Evolutionary conservation across 2,113 vertebrate genomes (phyloP).

Genomic region (Pitta sordida): DNA sequence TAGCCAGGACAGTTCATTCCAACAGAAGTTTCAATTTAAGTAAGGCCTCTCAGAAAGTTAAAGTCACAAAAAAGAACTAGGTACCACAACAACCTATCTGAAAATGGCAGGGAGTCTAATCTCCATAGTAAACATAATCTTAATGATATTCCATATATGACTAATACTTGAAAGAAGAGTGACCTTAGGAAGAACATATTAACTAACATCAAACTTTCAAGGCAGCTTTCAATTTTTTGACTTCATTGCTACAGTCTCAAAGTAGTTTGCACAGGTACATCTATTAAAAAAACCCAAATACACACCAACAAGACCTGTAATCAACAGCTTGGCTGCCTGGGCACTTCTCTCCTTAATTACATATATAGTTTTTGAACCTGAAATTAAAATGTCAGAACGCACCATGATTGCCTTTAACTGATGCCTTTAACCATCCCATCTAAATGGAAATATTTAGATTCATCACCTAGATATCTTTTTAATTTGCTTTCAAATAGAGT

Average conservation of each 20-base stretch:
- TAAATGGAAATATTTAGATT: constrained; percentile 49
- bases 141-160: neutral
- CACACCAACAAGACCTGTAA: neutral
- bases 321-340: neutral
- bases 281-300: neutral
- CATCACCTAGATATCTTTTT: constrained; percentile 13
- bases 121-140: neutral
- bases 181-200: neutral
- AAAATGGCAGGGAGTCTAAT: neutral
- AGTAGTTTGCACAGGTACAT: neutral
- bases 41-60: neutral
- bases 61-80: neutral
- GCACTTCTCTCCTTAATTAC: neutral
- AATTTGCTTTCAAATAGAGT: constrained; percentile 48
- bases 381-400: constrained; percentile 34
- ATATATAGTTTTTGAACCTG: neutral
- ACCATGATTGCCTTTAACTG: constrained; percentile 8
- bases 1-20: neutral
- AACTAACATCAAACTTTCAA: neutral
- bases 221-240: neutral
- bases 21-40: neutral
- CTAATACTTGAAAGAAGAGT: neutral
- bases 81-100: neutral
- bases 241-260: neutral
- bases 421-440: constrained; percentile 7